phyloP scores from a whole-genome alignment of 1,140 invertebrate genomes.

The Macrosteles quadrilineatus region DNA sequence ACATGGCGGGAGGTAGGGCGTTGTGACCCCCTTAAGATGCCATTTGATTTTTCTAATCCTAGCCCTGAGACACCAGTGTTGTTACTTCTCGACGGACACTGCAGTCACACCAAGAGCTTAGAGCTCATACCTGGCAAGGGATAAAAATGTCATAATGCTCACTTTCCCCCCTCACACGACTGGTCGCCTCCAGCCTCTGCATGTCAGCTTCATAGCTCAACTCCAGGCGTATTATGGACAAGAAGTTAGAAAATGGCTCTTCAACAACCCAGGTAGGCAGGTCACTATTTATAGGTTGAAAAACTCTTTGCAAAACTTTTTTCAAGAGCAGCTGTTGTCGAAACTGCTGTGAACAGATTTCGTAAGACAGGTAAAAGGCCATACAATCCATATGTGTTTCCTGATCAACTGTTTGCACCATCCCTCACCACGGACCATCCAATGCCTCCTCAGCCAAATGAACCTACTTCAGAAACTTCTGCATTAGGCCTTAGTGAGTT shows the following conservation, averaged over 20 bases:
- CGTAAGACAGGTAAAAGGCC: constrained; percentile 44
- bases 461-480: background rate
- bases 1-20: too few species aligned
- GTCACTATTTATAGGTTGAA: constrained; percentile 44
- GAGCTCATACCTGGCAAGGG: constrained; percentile 42
- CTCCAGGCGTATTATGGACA: constrained; percentile 36
- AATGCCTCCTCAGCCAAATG: background rate
- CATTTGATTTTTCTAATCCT: constrained; percentile 39
- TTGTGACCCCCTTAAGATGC: constrained; percentile 37
- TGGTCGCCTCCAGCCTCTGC: constrained; percentile 44
- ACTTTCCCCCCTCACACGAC: constrained; percentile 45
- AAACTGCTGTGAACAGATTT: constrained; percentile 46
- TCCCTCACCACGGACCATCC: constrained; percentile 16
- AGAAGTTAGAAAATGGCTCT: constrained; percentile 50
- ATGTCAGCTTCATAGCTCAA: constrained; percentile 44
- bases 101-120: constrained; percentile 45
- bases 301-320: constrained; percentile 43
- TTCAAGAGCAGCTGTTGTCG: constrained; percentile 42
- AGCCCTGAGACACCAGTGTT: constrained; percentile 45
- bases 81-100: constrained; percentile 48
- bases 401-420: constrained; percentile 29
- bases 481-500: background rate
- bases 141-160: constrained; percentile 43
- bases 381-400: constrained; percentile 41
- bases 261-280: constrained; percentile 40